Percentiles rank a stretch among this genome's conserved stretches.
Evolutionary conservation across 2,113 vertebrate genomes (phyloP).

Genomic region (Clarias batrachus): DNA sequence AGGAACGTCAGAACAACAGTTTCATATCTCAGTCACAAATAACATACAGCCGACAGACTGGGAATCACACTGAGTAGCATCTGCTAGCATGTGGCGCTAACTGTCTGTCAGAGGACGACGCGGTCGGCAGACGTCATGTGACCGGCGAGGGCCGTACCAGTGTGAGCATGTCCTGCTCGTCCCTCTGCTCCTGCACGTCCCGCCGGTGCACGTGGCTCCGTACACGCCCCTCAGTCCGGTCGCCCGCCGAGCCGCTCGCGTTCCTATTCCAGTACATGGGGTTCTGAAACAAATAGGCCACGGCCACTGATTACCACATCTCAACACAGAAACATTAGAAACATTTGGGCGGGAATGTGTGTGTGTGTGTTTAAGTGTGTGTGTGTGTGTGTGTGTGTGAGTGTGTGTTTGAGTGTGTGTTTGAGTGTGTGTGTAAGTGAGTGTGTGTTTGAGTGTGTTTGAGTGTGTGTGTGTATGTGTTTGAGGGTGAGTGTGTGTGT

Average conservation of each 20-base stretch:
- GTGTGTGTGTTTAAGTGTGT: neutral
- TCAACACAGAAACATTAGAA: neutral
- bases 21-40: neutral
- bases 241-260: slow-evolving; percentile 65
- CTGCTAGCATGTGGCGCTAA: neutral
- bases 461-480: neutral
- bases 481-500: neutral
- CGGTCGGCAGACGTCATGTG: neutral
- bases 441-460: neutral
- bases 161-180: slow-evolving; percentile 74
- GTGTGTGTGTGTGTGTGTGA: neutral
- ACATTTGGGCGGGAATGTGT: neutral
- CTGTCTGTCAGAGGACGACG: neutral
- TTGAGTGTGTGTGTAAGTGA: neutral
- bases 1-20: neutral
- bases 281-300: slow-evolving; percentile 56
- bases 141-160: slow-evolving; percentile 71
- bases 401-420: neutral
- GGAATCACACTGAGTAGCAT: neutral
- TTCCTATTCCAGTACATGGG: slow-evolving; percentile 71
- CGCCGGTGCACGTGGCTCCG: slow-evolving; percentile 73
- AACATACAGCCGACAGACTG: neutral
- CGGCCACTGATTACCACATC: neutral
- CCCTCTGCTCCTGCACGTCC: slow-evolving; percentile 69
- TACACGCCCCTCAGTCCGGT: slow-evolving; percentile 65